Base-by-base conservation (phyloP, 1,140 invertebrate genomes). In the Ips typographus region DNA sequence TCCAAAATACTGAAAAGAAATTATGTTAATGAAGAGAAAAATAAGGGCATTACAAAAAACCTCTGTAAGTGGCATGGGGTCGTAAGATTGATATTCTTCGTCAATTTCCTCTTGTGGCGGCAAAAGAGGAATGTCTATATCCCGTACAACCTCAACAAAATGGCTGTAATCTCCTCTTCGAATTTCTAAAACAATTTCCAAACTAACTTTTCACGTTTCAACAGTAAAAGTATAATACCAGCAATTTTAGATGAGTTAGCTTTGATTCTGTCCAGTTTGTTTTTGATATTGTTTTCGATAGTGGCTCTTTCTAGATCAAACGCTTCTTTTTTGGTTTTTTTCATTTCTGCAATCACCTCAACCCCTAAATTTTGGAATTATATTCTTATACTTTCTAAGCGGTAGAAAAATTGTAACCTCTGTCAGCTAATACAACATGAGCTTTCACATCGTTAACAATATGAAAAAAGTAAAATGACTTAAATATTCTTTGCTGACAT, bases 381-480 rank as follows among this genome's bases (percentile, higher is more conserved):
- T 22, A 22, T 22, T 22, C 22, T 22, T 22, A 22, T 22, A 22
- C 22, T 22, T 22, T 22, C 22, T 22, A 22, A 22, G 22, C 22
- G 22, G 22, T 22, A 22, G 22, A 22, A 22, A 55, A 55, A 5
- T 22, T 40, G 2, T 42, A 22, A 71, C 69, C 69, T 62, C 63
- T 40, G 39, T 60, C 36, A 22, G 62, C 62, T 22, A 71, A 42
- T 42, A 71, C 61, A 3, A 7, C 55, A 2, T 61, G 57, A 3
- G 57, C 57, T 53, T 71, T 71, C 1, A 49, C 37, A 37, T 71
- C 62, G 22, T 60, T 59, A 2, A 71, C 69, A 6, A 71, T 42
- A 41, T 65, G 69, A 22, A 71, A 44, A 56, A 71, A 71, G 43
- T 71, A 41, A 41, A 42, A 71, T 8, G 56, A 53, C 22, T 71